These are phyloP conservation scores for Strongylocentrotus purpuratus DNA, from an alignment of 35 echinoderm and acorn worm species.

Conservation along the genomic window DNA sequence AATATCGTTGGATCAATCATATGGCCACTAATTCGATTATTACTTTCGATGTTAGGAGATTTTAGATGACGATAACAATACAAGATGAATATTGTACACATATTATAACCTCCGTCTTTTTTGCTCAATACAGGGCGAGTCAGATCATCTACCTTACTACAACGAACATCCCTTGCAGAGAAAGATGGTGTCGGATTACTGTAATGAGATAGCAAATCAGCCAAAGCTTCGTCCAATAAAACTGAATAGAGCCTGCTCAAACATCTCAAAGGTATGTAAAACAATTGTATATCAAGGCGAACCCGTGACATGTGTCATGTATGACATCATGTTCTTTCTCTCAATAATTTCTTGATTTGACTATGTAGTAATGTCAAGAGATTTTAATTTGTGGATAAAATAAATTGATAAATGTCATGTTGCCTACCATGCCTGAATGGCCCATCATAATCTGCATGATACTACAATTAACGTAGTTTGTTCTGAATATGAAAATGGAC, in stretches of 20 bases:
- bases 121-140: background rate
- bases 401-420: too few species aligned
- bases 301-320: too few species aligned
- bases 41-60: background rate
- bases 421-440: too few species aligned
- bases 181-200: background rate
- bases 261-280: background rate
- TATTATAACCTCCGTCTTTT: too few species aligned
- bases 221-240: background rate
- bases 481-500: too few species aligned
- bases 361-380: too few species aligned
- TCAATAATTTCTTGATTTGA: too few species aligned
- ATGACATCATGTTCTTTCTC: too few species aligned
- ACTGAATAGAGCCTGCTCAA: background rate
- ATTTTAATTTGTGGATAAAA: too few species aligned
- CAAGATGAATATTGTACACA: background rate
- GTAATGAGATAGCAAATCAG: background rate
- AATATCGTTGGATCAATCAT: background rate
- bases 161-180: background rate
- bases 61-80: background rate
- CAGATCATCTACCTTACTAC: background rate
- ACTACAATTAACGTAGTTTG: too few species aligned
- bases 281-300: too few species aligned
- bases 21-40: background rate
- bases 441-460: too few species aligned